Base-by-base conservation (phyloP, 2,888 invertebrate genomes). In the Altica lythri region DNA sequence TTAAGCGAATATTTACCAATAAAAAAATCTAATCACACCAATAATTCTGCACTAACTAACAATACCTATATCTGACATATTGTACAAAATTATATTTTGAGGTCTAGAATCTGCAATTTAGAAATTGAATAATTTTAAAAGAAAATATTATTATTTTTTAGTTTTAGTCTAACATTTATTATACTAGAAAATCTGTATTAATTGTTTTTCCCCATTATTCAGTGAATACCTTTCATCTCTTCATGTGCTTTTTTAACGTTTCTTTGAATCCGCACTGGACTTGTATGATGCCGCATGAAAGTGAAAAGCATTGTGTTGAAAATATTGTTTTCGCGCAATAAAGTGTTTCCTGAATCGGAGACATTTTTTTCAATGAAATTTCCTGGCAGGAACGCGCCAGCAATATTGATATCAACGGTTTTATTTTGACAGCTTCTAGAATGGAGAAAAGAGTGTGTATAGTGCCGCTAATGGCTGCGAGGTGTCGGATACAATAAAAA, bases 391-490 rank as follows among this genome's bases (percentile, higher is more conserved):
- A 34, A 22, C 45, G 22, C 25, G 25, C 27, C 10, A 27, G 27
- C 34, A 40, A 49, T 40, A 49, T 49, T 49, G 49, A 49, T 49
- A 40, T 49, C 49, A 49, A 47, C 40, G 40, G 40, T 49, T 49
- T 29, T 32, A 40, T 49, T 49, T 49, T 49, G 49, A 49, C 49
- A 49, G 49, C 19, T 16, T 16, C 25, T 30, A 32, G 40, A 32
- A 49, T 30, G 49, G 22, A 30, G 40, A 30, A 49, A 45, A 49
- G 40, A 22, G 49, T 40, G 40, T 49, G 40, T 49, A 49, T 49
- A 49, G 49, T 49, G 30, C 27, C 32, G 29, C 32, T 40, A 49
- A 49, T 49, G 49, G 49, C 22, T 18, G 40, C 12, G 8, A 46
- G 35, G 46, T 46, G 35, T 17, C 8, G 46, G 35, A 42, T n/a